These are phyloP conservation scores for Nephrotoma appendiculata DNA, from an alignment of 2,888 invertebrate species.

Conservation along the genomic window DNA sequence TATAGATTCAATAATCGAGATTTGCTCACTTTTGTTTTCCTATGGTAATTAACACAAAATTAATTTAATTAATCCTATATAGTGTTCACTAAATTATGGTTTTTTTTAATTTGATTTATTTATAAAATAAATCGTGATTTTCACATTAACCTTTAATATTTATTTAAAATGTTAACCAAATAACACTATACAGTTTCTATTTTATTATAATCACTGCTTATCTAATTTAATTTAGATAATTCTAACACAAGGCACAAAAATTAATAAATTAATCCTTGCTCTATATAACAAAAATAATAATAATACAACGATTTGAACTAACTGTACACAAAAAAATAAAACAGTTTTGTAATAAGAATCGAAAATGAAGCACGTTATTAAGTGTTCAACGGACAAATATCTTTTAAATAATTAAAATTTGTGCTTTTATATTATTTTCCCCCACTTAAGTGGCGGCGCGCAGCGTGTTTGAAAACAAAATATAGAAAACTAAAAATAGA, in stretches of 20 bases:
- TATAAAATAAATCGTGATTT: neutral
- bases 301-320: neutral
- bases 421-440: neutral
- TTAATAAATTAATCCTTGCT: neutral
- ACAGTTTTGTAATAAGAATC: neutral
- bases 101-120: neutral
- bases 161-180: neutral
- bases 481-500: neutral
- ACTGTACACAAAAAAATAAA: neutral
- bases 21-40: neutral
- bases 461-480: neutral
- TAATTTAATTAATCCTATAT: neutral
- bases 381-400: neutral
- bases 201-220: neutral
- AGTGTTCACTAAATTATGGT: neutral
- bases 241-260: neutral
- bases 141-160: neutral
- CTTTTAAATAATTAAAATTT: neutral
- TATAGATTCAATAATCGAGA: neutral
- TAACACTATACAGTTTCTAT: neutral
- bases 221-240: neutral
- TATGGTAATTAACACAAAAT: neutral
- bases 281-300: neutral
- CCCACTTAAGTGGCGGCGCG: neutral
- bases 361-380: neutral